These are phyloP conservation scores for Drosophila chauvacae DNA, from an alignment of 1,140 invertebrate species.

Conservation along the genomic window DNA sequence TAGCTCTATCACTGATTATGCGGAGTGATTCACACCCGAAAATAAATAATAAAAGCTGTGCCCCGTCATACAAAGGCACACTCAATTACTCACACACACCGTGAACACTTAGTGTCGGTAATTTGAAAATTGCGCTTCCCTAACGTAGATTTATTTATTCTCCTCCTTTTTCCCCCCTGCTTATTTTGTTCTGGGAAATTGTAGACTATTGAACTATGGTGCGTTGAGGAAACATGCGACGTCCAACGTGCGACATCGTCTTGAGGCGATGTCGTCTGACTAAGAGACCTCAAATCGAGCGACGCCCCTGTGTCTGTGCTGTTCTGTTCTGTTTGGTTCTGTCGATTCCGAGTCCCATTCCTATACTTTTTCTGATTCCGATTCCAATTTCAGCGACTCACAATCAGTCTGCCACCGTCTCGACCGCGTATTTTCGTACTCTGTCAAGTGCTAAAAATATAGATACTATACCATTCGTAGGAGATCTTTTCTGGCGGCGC, in stretches of 20 bases:
- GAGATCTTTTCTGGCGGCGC: constrained; percentile 59
- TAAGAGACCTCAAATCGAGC: constrained; percentile 52
- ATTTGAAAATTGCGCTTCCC: constrained; percentile 30
- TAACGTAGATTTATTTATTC: constrained; percentile 4
- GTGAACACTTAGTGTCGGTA: constrained; percentile 54
- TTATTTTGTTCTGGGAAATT: constrained; percentile 58
- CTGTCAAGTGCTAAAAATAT: constrained; percentile 57
- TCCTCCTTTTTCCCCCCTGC: constrained; percentile 5
- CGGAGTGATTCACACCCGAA: constrained; percentile 37
- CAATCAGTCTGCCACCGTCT: constrained; percentile 45
- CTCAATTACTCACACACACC: constrained; percentile 67
- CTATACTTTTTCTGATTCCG: constrained; percentile 15
- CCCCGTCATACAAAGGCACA: constrained; percentile 20
- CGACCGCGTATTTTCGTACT: constrained; percentile 56
- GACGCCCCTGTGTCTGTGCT: constrained; percentile 69
- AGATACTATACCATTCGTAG: constrained; percentile 45
- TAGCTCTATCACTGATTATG: constrained; percentile 39
- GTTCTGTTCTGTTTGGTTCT: constrained; percentile 16
- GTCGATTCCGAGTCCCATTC: constrained; percentile 18
- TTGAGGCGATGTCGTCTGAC: constrained; percentile 46
- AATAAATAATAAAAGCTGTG: constrained; percentile 13
- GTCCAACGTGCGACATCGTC: constrained; percentile 20
- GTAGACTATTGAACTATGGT: constrained; percentile 79
- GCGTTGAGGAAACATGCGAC: constrained; percentile 18
- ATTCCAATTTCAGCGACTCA: constrained; percentile 41